Evolutionary conservation across 2,113 vertebrate species (phyloP), one percentile per base, ranked within the genome.

Genomic region (Protobothrops flavoviridis): DNA sequence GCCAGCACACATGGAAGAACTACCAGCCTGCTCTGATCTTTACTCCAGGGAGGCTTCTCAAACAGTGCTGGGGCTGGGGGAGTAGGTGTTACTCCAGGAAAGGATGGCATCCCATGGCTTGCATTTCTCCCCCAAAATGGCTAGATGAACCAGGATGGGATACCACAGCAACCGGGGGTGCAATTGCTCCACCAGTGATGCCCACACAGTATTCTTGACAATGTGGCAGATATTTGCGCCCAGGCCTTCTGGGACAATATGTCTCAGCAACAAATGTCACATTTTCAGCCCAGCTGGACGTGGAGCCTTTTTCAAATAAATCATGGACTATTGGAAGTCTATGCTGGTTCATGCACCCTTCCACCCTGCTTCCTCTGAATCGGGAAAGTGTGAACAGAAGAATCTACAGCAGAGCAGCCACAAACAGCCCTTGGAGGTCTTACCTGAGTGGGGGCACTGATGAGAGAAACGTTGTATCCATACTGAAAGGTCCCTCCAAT

Each of bases 401-500:
- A 39, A 50, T 23, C 21, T 13, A 48, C 4, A 86, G 45, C 85
- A 48, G 21, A 86, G 24, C 45, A 50, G 43, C 24, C 29, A 50
- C 20, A 13, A 86, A 50, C 23, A 50, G 21, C 39, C 45, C 39
- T 29, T 87, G 85, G 85, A 26, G 24, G 45, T 12, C 17, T 55
- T 88, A 88, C 87, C 87, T 88, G 50, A n/a, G 87, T 88, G 29
- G 87, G 52, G 26, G 52, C 87, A 53, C 20, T 88, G n/a, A 88
- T 55, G 52, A 88, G 6, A 33, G 87, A 88, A 53, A 88, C 17
- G 17, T 88, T 88, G 52, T 88, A 88, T 29, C 87, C 87, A 1
- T 88, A 88, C 17, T 88, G 87, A 53, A 88, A 88, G 52, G 87
- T 88, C 29, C 87, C 87, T 88, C 87, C 87, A 21, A 88, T 88